Evolutionary conservation across 2,113 vertebrate genomes (phyloP).

Genomic region (Glaucomys volans): DNA sequence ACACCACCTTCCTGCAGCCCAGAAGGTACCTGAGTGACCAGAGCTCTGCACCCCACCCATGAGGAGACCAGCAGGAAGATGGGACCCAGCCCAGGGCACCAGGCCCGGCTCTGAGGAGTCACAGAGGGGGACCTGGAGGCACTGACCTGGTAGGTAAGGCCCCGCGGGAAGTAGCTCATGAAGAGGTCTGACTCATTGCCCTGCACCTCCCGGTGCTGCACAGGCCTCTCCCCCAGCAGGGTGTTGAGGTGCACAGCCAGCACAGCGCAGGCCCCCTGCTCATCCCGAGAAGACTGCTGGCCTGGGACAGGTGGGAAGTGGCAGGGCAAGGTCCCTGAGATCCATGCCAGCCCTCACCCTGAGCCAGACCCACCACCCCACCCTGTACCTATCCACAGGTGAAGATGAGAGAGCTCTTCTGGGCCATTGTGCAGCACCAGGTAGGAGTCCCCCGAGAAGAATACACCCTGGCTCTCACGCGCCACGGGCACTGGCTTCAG

Average conservation of each 20-base stretch:
- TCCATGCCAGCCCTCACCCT: accelerated
- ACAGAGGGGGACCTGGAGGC: accelerated
- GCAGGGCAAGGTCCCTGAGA: background rate
- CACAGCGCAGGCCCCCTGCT: conserved; percentile 93
- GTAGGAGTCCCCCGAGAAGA: conserved; percentile 94
- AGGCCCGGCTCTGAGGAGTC: background rate
- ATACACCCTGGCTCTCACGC: conserved; percentile 86
- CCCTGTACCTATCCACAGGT: conserved; percentile 94
- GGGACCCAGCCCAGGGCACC: background rate
- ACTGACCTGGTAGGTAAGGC: conserved; percentile 94
- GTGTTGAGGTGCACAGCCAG: conserved; percentile 93
- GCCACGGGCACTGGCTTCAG: conserved; percentile 89
- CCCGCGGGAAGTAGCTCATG: conserved; percentile 93
- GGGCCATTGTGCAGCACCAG: conserved; percentile 91
- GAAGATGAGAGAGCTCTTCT: conserved; percentile 87
- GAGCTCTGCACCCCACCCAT: accelerated
- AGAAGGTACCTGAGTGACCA: background rate
- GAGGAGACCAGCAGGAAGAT: background rate
- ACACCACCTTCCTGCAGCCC: conserved; percentile 83
- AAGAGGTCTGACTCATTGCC: conserved; percentile 92
- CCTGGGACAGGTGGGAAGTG: conserved; percentile 81
- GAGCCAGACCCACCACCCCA: accelerated
- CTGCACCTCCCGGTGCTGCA: conserved; percentile 93
- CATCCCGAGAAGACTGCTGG: conserved; percentile 91
- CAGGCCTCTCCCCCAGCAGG: conserved; percentile 90